Evolutionary conservation across 2,888 invertebrate species (phyloP).

Genomic region (Ametastegia equiseti): DNA sequence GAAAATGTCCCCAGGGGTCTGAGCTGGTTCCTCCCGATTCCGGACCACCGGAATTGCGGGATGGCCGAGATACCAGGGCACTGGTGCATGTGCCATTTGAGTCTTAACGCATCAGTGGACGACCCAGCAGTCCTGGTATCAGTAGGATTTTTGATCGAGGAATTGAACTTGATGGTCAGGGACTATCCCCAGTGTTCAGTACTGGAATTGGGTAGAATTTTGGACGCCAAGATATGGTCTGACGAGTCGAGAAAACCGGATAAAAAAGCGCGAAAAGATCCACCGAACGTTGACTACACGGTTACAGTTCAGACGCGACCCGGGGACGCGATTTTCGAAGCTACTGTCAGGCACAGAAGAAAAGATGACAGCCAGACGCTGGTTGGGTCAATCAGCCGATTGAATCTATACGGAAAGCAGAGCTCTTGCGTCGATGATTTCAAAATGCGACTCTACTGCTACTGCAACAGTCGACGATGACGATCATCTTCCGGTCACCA

Average conservation of each 20-base stretch:
- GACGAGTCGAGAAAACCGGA: slow-evolving; percentile 66
- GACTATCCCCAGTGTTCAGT: slow-evolving; percentile 82
- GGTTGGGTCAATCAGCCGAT: slow-evolving; percentile 86
- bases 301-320: slow-evolving; percentile 82
- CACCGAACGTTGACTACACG: slow-evolving; percentile 81
- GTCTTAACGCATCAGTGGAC: slow-evolving; percentile 78
- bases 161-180: slow-evolving; percentile 82
- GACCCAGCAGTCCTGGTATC: slow-evolving; percentile 79
- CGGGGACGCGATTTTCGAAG: slow-evolving; percentile 87
- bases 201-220: slow-evolving; percentile 80
- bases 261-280: slow-evolving; percentile 68
- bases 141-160: slow-evolving; percentile 80
- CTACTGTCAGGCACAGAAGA: slow-evolving; percentile 80
- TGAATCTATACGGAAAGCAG: slow-evolving; percentile 89
- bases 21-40: slow-evolving; percentile 88
- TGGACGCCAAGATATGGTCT: slow-evolving; percentile 82
- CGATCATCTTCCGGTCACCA: too few relatives aligned
- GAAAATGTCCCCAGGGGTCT: slow-evolving; percentile 78
- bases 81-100: slow-evolving; percentile 92
- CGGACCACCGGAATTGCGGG: slow-evolving; percentile 85
- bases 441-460: slow-evolving; percentile 88
- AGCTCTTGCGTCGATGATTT: slow-evolving; percentile 87
- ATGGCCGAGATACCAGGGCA: slow-evolving; percentile 88
- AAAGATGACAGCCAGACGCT: slow-evolving; percentile 76
- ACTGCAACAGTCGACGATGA: slow-evolving; percentile 75